These are phyloP conservation scores for Cyrtonyx montezumae DNA, from an alignment of 2,113 vertebrate species.

Conservation along the genomic window DNA sequence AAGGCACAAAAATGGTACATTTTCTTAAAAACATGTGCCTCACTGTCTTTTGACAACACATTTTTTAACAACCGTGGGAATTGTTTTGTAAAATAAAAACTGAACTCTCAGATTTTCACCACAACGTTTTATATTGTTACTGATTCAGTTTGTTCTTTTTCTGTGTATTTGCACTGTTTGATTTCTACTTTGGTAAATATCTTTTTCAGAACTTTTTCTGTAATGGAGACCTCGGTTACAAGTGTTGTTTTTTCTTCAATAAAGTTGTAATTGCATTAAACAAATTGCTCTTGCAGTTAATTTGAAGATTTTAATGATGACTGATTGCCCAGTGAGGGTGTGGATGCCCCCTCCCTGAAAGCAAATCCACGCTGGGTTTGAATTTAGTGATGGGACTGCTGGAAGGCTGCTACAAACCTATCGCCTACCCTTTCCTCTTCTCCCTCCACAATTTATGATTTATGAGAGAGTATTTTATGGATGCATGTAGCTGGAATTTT, in stretches of 20 bases:
- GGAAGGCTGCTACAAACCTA: background rate
- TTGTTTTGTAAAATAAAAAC: slow-evolving; percentile 26
- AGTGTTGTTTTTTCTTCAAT: slow-evolving; percentile 20
- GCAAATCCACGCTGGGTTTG: background rate
- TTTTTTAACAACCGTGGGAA: background rate
- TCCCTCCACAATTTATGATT: background rate
- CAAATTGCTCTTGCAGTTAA: background rate
- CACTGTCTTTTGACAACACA: background rate
- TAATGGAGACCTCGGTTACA: slow-evolving; percentile 12
- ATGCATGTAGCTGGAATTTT: background rate
- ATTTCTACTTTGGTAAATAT: background rate
- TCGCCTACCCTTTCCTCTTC: background rate
- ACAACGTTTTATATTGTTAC: slow-evolving; percentile 10
- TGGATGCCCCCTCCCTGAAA: no score
- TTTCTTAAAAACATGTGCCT: slow-evolving; percentile 7
- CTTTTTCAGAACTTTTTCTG: background rate
- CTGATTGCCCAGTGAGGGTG: no score
- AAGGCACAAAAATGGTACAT: background rate
- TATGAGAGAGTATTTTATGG: background rate
- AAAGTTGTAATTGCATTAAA: slow-evolving; percentile 49
- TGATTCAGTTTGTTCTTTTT: slow-evolving; percentile 7
- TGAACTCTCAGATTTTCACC: background rate
- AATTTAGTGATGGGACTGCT: background rate
- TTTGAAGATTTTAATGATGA: background rate
- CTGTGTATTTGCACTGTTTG: background rate